Evolutionary conservation across 2,797 vertebrate genomes (phyloP).

Genomic region (Anabas testudineus): DNA sequence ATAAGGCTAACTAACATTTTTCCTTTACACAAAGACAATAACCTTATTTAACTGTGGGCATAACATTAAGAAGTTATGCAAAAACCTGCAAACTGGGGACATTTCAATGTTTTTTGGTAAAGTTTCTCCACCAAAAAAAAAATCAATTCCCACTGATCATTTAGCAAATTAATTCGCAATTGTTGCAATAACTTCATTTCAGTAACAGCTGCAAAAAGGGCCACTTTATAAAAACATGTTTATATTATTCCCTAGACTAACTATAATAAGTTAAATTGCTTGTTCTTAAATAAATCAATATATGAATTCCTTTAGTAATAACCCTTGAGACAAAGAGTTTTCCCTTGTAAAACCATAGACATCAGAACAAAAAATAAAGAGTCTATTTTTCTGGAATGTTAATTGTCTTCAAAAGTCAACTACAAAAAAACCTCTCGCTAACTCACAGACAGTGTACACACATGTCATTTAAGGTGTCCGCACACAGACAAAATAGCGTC

Average conservation of each 20-base stretch:
- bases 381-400: slow-evolving; percentile 83
- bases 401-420: slow-evolving; percentile 79
- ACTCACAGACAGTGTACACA: slow-evolving; percentile 77
- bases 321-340: slow-evolving; percentile 78
- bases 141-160: slow-evolving; percentile 56
- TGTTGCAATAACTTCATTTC: slow-evolving; percentile 73
- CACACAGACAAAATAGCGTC: slow-evolving; percentile 67
- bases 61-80: slow-evolving; percentile 53
- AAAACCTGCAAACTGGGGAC: slow-evolving; percentile 48
- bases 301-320: slow-evolving; percentile 86
- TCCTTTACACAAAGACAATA: slow-evolving; percentile 72
- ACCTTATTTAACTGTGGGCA: slow-evolving; percentile 49
- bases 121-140: slow-evolving; percentile 43
- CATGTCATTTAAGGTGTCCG: slow-evolving; percentile 76
- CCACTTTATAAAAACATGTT: slow-evolving; percentile 81
- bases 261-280: slow-evolving; percentile 91
- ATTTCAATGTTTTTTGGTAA: slow-evolving; percentile 52
- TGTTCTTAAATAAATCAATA: slow-evolving; percentile 90
- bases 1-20: slow-evolving; percentile 75
- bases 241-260: slow-evolving; percentile 89
- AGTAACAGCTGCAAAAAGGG: slow-evolving; percentile 78
- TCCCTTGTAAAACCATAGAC: slow-evolving; percentile 73
- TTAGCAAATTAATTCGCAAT: slow-evolving; percentile 73
- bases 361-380: slow-evolving; percentile 80
- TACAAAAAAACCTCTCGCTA: slow-evolving; percentile 76